phyloP scores from a whole-genome alignment of 2,888 invertebrate species.

The Neoascia interrupta region DNA sequence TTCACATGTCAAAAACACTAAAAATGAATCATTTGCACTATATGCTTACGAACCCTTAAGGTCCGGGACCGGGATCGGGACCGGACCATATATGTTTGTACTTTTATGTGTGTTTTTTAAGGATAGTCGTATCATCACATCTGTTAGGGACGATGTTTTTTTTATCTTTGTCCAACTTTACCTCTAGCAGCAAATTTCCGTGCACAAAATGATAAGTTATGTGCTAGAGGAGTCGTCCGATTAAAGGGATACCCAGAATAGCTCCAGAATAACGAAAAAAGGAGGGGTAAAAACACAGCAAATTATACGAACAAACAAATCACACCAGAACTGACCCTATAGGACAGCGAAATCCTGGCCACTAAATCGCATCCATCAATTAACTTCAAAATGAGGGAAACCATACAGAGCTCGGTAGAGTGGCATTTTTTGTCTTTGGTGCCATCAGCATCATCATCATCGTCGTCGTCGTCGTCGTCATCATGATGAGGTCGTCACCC shows the following conservation, averaged over 20 bases:
- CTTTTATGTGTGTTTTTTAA: background rate
- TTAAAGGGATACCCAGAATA: slow-evolving; percentile 17
- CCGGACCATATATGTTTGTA: background rate
- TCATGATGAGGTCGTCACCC: slow-evolving; percentile 19
- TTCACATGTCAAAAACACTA: slow-evolving; percentile 37
- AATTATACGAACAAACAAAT: slow-evolving; percentile 25
- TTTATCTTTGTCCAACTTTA: background rate
- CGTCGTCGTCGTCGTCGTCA: slow-evolving; percentile 18
- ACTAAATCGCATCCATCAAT: slow-evolving; percentile 56
- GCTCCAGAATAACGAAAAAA: background rate
- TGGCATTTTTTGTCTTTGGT: background rate
- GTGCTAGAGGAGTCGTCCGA: slow-evolving; percentile 36
- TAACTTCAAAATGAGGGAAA: slow-evolving; percentile 44
- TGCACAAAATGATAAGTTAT: slow-evolving; percentile 31
- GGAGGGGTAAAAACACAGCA: background rate
- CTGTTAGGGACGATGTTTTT: background rate
- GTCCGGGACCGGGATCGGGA: background rate
- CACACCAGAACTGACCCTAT: slow-evolving; percentile 25
- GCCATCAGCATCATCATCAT: slow-evolving; percentile 25
- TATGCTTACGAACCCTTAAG: slow-evolving; percentile 8
- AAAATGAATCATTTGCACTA: slow-evolving; percentile 54
- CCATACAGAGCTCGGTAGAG: background rate
- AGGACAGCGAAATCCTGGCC: slow-evolving; percentile 37
- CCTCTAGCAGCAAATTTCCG: background rate
- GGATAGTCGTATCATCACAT: background rate